phyloP scores from a whole-genome alignment of 2,113 vertebrate genomes.

The Lota lota region DNA sequence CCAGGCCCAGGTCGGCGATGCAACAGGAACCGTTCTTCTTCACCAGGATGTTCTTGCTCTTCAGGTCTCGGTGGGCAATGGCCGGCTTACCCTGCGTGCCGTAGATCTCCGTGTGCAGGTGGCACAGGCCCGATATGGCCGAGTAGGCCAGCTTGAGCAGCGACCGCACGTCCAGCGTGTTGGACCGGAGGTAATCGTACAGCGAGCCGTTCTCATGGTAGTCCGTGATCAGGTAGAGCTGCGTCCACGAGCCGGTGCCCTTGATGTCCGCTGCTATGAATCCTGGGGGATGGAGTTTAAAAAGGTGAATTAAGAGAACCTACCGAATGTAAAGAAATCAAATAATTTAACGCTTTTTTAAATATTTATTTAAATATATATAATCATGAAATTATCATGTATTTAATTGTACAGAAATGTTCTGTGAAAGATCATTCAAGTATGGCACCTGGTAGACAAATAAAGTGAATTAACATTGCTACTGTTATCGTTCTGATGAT shows the following conservation, averaged over 20 bases:
- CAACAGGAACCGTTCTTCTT: slow-evolving; percentile 96
- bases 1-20: slow-evolving; percentile 92
- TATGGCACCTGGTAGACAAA: too few species aligned
- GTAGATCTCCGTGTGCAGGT: slow-evolving; percentile 96
- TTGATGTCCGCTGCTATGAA: slow-evolving; percentile 98
- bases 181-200: slow-evolving; percentile 94
- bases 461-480: too few species aligned
- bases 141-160: slow-evolving; percentile 91
- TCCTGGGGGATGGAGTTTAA: slow-evolving; percentile 64
- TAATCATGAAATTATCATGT: too few species aligned
- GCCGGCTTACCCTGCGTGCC: slow-evolving; percentile 96
- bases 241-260: slow-evolving; percentile 97
- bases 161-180: slow-evolving; percentile 86
- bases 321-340: background rate
- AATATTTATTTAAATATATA: too few species aligned
- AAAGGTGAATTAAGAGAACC: background rate
- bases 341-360: too few species aligned
- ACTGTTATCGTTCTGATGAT: too few species aligned
- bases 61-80: slow-evolving; percentile 94
- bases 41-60: slow-evolving; percentile 97
- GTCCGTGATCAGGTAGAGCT: slow-evolving; percentile 95
- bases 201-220: slow-evolving; percentile 95
- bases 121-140: slow-evolving; percentile 90
- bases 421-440: too few species aligned
- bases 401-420: too few species aligned